A percentile compares a stretch with the other conserved stretches of the same genome.
These are phyloP conservation scores for Eucidaris tribuloides DNA, from an alignment of 35 echinoderm and acorn worm genomes.

Conservation along the genomic window DNA sequence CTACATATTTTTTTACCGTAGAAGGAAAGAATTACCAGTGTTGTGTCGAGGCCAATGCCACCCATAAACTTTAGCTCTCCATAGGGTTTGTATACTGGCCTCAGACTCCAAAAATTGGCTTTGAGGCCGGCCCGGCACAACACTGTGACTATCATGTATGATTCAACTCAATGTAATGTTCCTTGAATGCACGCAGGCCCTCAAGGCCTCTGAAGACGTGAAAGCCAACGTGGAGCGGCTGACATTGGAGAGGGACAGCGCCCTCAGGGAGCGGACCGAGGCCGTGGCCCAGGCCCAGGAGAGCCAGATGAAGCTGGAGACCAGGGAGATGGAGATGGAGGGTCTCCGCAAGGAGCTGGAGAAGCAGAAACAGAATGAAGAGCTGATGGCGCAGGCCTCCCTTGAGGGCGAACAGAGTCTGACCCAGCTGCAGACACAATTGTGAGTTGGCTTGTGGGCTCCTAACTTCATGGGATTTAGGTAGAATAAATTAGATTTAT, in stretches of 20 bases:
- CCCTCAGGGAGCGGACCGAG: constrained; percentile 81
- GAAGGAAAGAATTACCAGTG: too few species aligned
- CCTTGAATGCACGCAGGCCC: constrained; percentile 45
- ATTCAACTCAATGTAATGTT: too few species aligned
- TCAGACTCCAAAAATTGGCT: too few species aligned
- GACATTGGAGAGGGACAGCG: constrained; percentile 69
- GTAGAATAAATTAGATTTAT: neutral
- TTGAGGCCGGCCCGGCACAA: too few species aligned
- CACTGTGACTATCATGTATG: too few species aligned
- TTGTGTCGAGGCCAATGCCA: too few species aligned
- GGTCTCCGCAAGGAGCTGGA: constrained; percentile 35
- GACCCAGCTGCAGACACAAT: constrained; percentile 45
- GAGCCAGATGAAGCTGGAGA: constrained; percentile 72
- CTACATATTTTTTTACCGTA: too few species aligned
- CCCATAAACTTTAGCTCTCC: too few species aligned
- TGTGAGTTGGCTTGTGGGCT: constrained; percentile 48
- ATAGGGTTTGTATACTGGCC: too few species aligned
- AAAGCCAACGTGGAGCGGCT: constrained; percentile 57
- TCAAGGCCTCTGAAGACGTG: constrained; percentile 49
- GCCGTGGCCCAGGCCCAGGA: constrained; percentile 77
- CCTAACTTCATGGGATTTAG: neutral
- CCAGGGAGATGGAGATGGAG: constrained; percentile 37
- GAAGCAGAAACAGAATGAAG: constrained; percentile 31
- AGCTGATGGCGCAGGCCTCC: constrained; percentile 1
- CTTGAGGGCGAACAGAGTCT: constrained; percentile 34